Evolutionary conservation across 2,888 invertebrate species (phyloP).

Genomic region (Dasysyrphus tricinctus): DNA sequence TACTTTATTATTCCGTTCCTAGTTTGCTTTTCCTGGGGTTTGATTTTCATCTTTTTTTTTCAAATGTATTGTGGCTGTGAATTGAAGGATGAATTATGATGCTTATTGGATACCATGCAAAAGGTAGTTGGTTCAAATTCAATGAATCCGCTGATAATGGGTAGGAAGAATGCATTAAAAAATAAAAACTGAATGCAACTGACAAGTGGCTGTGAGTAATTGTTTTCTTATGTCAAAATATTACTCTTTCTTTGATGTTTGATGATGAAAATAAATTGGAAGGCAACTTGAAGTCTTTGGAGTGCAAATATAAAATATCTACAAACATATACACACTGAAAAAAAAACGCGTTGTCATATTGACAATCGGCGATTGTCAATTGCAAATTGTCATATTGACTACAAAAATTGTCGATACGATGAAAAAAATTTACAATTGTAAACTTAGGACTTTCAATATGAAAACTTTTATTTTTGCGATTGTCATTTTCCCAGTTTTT

Average conservation of each 20-base stretch:
- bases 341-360: too few species aligned
- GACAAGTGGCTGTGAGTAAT: slow-evolving; percentile 74
- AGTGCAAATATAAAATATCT: not conserved
- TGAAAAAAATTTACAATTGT: too few species aligned
- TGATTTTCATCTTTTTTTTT: slow-evolving; percentile 15
- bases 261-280: slow-evolving; percentile 1
- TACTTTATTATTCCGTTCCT: slow-evolving; percentile 38
- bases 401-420: too few species aligned
- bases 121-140: slow-evolving; percentile 18
- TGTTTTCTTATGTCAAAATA: slow-evolving; percentile 60
- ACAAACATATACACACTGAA: too few species aligned
- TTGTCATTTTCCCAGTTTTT: too few species aligned
- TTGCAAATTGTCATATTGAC: too few species aligned
- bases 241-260: slow-evolving; percentile 8
- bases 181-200: slow-evolving; percentile 67
- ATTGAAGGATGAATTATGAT: slow-evolving; percentile 75
- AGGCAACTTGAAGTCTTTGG: not conserved
- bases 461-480: too few species aligned
- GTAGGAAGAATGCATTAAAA: slow-evolving; percentile 42
- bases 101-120: slow-evolving; percentile 62
- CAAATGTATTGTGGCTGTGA: slow-evolving; percentile 64
- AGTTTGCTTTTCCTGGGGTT: slow-evolving; percentile 29
- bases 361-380: too few species aligned
- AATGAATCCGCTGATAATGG: slow-evolving; percentile 24
- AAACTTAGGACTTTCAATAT: too few species aligned